Conservation (phyloP, 2,113 vertebrate species). For the Elachura formosa region DNA sequence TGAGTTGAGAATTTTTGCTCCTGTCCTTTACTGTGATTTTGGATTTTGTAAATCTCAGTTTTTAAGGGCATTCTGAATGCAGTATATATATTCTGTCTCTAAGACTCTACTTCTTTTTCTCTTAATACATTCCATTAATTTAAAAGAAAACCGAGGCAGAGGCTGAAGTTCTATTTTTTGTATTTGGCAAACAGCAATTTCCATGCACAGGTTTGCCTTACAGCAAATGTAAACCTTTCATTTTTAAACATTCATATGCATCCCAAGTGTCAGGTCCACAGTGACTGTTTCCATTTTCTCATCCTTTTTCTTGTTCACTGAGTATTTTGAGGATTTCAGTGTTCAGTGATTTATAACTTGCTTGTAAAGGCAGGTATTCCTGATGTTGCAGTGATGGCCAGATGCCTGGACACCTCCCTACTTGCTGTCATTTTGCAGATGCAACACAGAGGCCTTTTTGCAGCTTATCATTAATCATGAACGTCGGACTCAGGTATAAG, state of each 20-base stretch:
- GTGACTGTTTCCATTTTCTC: background rate
- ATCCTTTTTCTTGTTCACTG: background rate
- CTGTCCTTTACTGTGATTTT: background rate
- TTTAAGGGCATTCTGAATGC: background rate
- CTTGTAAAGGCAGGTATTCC: background rate
- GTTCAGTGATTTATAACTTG: background rate
- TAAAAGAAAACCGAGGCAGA: background rate
- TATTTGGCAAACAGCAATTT: conserved; percentile 15
- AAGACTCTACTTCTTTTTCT: background rate
- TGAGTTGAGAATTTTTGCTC: background rate
- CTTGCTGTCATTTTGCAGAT: background rate
- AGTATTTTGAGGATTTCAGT: background rate
- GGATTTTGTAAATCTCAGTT: background rate
- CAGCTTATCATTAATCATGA: background rate
- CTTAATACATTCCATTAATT: background rate
- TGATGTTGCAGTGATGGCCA: background rate
- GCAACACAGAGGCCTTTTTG: background rate
- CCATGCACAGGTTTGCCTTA: background rate
- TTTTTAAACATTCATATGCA: background rate
- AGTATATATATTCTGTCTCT: background rate
- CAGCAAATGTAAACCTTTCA: background rate
- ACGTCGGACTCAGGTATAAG: background rate
- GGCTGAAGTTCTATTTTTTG: background rate
- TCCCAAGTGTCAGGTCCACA: background rate
- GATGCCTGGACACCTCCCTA: background rate